phyloP scores from a whole-genome alignment of 2,797 vertebrate species.

The Gymnothorax javanicus region DNA sequence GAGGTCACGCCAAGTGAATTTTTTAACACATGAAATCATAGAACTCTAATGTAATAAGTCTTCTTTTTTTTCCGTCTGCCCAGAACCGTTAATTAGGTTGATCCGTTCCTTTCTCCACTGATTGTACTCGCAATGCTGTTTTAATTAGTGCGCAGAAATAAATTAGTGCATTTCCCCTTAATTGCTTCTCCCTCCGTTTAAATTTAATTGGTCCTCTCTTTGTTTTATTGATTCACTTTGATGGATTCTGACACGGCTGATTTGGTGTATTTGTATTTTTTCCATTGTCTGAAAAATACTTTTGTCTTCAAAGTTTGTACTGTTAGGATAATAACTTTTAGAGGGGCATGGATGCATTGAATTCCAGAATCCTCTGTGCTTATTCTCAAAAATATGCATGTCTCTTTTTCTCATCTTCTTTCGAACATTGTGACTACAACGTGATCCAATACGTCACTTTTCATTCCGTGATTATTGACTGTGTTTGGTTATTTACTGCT shows the following conservation, averaged over 20 bases:
- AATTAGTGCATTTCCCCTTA: constrained; percentile 34
- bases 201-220: constrained; percentile 37
- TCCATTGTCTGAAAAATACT: background rate
- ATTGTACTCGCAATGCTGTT: constrained; percentile 30
- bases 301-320: constrained; percentile 1
- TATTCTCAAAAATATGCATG: no score
- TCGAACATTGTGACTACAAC: background rate
- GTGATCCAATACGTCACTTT: background rate
- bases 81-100: constrained; percentile 47
- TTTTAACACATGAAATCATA: constrained; percentile 15
- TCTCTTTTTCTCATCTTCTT: background rate
- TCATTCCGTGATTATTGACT: background rate
- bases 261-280: constrained; percentile 18
- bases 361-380: background rate
- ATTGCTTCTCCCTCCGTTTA: constrained; percentile 26
- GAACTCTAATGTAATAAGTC: constrained; percentile 6
- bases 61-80: constrained; percentile 30
- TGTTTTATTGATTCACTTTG: constrained; percentile 44
- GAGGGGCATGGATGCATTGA: background rate
- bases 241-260: constrained; percentile 34
- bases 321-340: background rate
- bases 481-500: background rate
- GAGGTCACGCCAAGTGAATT: background rate
- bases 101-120: constrained; percentile 34
- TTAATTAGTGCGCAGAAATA: constrained; percentile 41